Conservation (phyloP, 53 echinoderm and acorn worm genomes). For the Stichopus horrens region DNA sequence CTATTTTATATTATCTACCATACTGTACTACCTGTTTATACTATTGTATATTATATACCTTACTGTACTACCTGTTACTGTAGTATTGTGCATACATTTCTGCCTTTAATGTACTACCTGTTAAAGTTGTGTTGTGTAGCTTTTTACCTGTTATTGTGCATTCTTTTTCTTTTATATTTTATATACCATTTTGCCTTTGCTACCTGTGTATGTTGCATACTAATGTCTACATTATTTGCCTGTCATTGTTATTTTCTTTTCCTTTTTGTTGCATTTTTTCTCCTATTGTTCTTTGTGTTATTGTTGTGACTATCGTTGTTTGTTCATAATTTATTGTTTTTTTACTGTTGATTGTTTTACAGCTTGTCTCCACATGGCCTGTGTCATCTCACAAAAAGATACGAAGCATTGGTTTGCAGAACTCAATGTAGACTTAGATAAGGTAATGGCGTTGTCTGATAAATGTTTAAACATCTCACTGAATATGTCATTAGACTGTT, state of each 20-base stretch:
- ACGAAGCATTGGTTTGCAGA: conserved; percentile 99
- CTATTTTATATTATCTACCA: not conserved
- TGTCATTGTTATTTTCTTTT: too few species aligned
- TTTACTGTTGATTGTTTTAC: not conserved
- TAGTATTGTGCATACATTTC: not conserved
- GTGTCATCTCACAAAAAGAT: conserved; percentile 98
- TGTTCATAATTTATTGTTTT: not conserved
- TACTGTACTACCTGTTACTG: not conserved
- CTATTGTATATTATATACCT: too few species aligned
- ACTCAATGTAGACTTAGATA: conserved; percentile 95
- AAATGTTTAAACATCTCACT: too few species aligned
- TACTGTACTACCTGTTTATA: not conserved
- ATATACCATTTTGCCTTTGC: too few species aligned
- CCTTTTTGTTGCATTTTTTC: not conserved
- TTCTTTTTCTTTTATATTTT: too few species aligned
- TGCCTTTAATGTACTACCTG: not conserved
- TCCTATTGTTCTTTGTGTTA: not conserved
- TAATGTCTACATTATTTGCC: too few species aligned
- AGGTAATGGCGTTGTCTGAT: conserved; percentile 55
- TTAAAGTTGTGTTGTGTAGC: too few species aligned
- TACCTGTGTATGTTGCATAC: too few species aligned
- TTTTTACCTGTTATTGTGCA: too few species aligned
- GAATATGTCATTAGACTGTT: too few species aligned
- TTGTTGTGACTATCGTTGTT: not conserved
- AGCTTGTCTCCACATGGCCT: conserved; percentile 99